Conservation (phyloP, 1,140 invertebrate species). For the Chlorops oryzae region DNA sequence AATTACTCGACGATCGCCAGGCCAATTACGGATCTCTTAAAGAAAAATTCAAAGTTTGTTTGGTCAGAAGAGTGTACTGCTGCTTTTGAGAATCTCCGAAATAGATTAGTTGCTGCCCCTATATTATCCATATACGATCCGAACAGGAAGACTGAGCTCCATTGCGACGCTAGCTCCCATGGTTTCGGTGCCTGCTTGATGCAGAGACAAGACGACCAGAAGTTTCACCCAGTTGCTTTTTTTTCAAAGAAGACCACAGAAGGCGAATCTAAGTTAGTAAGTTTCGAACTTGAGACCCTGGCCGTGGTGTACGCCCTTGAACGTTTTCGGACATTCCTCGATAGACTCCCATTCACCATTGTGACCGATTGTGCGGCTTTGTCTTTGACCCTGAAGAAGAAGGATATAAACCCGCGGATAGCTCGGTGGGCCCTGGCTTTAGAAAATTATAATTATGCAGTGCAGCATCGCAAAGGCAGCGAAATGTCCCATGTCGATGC, state of each 20-base stretch:
- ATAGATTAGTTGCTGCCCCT: too few species aligned
- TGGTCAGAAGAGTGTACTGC: too few species aligned
- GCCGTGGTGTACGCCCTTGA: conserved; percentile 45
- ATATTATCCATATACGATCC: too few species aligned
- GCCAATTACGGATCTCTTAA: conserved; percentile 23
- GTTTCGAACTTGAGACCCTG: conserved; percentile 48
- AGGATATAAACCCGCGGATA: conserved; percentile 24
- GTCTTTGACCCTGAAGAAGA: conserved; percentile 23
- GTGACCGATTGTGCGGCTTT: conserved; percentile 28
- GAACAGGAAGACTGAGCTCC: too few species aligned
- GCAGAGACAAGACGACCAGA: conserved; percentile 17
- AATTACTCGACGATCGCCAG: conserved; percentile 25
- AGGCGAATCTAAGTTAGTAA: conserved; percentile 44
- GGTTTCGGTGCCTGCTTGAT: conserved; percentile 24
- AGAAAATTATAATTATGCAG: background rate
- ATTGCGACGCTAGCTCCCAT: conserved; percentile 21
- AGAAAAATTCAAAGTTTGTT: conserved; percentile 22
- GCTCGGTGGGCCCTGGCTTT: conserved; percentile 19
- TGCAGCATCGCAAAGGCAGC: background rate
- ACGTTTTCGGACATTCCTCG: conserved; percentile 34
- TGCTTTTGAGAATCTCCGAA: too few species aligned
- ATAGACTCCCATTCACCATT: conserved; percentile 42
- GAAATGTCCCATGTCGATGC: background rate
- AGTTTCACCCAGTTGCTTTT: conserved; percentile 9
- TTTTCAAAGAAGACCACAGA: conserved; percentile 33